Evolutionary conservation across 1,140 invertebrate species (phyloP), one percentile per base, ranked within the genome.

Genomic region (Hyphantria cunea): DNA sequence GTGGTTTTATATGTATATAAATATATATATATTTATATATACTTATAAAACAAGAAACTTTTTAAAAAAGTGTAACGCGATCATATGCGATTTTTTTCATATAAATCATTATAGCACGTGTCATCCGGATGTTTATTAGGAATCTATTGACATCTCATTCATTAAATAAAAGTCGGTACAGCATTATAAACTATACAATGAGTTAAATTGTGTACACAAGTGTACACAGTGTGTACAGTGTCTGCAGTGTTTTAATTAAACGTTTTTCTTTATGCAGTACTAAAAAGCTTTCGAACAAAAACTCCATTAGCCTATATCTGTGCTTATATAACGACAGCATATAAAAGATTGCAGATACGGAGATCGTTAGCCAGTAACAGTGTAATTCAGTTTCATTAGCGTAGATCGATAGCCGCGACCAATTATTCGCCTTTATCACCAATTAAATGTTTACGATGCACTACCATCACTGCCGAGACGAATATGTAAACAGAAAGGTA

Each of bases 361-460:
- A 74, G 68, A 77, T 76, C 69, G 81, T 79, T 81, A 76, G 74
- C 58, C 61, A 53, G 56, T 69, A 76, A 60, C 69, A 70, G 63
- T 66, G 72, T 76, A 74, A 73, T 76, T 78, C 74, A 52, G 66
- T 70, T 84, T 81, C 76, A 82, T 86, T 86, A 84, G 72, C 42
- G 59, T 56, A 37, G 64, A 62, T 66, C 84, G 84, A 85, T 87
- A 82, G 69, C 75, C 80, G 75, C 69, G 72, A 71, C 84, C 84
- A 87, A 87, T 87, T 87, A 87, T 63, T 49, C 62, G 68, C 52
- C 64, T 85, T 87, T 85, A 84, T 84, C 82, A 84, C 81, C 84
- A 87, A 87, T 87, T 86, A 86, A 79, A 77, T 71, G 68, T 87
- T 87, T 87, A 87, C 84, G 78, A 87, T 84, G 75, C 70, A 70